Conservation (phyloP, 2,797 vertebrate genomes). For the Myotis myotis region DNA sequence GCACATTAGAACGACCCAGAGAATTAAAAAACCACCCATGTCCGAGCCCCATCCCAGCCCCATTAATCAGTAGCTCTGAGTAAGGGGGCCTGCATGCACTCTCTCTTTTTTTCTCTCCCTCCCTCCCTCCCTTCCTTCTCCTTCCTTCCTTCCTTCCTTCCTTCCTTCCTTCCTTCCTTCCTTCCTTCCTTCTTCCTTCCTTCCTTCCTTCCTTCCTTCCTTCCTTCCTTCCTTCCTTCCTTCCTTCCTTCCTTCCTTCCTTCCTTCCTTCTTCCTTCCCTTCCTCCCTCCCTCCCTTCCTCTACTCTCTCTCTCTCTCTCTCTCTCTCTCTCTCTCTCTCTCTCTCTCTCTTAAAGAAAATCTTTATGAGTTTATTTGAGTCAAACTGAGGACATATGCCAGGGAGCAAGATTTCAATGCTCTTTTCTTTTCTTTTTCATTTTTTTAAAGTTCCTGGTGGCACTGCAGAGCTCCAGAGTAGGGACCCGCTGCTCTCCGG, state of each 20-base stretch:
- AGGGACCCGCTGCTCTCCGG: neutral
- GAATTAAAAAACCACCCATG: neutral
- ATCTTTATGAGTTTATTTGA: neutral
- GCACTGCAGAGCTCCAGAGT: neutral
- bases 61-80: neutral
- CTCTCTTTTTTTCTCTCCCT: accelerated
- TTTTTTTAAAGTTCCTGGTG: neutral
- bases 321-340: neutral
- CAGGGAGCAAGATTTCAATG: neutral
- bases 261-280: too few species aligned
- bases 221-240: neutral
- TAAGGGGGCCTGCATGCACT: too few species aligned
- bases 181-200: too few species aligned
- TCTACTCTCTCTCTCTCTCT: neutral
- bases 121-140: accelerated
- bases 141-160: neutral
- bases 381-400: neutral
- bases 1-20: neutral
- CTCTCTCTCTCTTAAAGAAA: neutral
- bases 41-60: neutral
- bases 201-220: accelerated
- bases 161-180: accelerated
- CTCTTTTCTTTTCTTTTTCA: neutral
- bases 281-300: neutral
- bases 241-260: too few species aligned